These are phyloP conservation scores for Charadrius vociferus DNA, from an alignment of 2,113 vertebrate genomes.

Conservation along the genomic window DNA sequence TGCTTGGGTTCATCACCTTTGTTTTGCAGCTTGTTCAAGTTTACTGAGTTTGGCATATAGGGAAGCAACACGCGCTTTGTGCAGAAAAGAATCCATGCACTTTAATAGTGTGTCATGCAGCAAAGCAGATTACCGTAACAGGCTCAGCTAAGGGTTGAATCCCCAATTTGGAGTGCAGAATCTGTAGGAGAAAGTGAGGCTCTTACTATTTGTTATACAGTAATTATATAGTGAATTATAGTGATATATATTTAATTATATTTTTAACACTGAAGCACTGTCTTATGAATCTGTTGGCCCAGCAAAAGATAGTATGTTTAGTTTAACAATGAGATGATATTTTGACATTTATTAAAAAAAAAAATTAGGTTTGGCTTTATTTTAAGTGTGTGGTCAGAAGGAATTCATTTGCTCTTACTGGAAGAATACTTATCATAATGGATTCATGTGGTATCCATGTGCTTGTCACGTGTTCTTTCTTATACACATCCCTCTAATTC, in stretches of 20 bases:
- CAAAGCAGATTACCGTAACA: background rate
- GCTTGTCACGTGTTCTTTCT: conserved; percentile 68
- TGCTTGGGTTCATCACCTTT: background rate
- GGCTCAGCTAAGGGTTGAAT: background rate
- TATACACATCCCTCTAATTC: conserved; percentile 63
- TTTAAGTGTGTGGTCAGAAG: conserved; percentile 64
- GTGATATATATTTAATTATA: background rate
- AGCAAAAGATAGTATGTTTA: conserved; percentile 3
- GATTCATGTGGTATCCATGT: conserved; percentile 70
- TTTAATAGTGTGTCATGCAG: background rate
- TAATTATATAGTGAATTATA: background rate
- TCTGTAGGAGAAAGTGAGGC: background rate
- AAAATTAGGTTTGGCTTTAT: conserved; percentile 58
- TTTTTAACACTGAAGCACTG: background rate
- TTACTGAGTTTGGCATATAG: background rate
- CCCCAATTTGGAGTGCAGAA: background rate
- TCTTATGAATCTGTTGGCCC: background rate
- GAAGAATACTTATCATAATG: conserved; percentile 75
- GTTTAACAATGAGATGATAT: conserved; percentile 23
- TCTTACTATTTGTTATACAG: background rate
- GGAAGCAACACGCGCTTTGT: background rate
- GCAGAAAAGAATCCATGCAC: background rate
- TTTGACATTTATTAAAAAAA: conserved; percentile 53
- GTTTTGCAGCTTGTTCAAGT: background rate
- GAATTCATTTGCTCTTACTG: conserved; percentile 76